A percentile compares a stretch with the other conserved stretches of the same genome.
Evolutionary conservation across 2,113 vertebrate species (phyloP).

Genomic region (Rhagologus leucostigma): DNA sequence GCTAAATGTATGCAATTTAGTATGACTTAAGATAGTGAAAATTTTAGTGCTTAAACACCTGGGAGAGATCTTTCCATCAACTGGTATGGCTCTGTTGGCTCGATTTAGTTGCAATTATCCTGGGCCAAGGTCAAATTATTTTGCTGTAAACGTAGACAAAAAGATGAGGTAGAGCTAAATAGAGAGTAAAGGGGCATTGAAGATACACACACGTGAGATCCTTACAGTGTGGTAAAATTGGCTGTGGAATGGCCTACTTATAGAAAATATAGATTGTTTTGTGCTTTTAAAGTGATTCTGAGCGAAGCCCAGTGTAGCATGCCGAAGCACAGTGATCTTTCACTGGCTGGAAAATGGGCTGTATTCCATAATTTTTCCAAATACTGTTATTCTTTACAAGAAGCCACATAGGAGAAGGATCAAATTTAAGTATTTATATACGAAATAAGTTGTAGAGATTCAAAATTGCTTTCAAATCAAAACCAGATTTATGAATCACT

Average conservation of each 20-base stretch:
- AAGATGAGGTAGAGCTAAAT: not conserved
- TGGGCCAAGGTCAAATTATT: not conserved
- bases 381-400: not conserved
- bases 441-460: not conserved
- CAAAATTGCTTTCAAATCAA: constrained; percentile 28
- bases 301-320: rapidly evolving
- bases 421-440: not conserved
- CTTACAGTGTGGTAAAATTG: not conserved
- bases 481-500: not conserved
- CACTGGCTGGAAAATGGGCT: not conserved
- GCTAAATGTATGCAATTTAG: not conserved
- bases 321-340: not conserved
- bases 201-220: rapidly evolving
- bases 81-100: not conserved
- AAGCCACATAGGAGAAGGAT: not conserved
- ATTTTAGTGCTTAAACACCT: not conserved
- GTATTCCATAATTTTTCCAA: not conserved
- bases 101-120: not conserved
- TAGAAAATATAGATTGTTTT: not conserved
- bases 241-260: not conserved
- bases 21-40: not conserved
- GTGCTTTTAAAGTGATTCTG: not conserved
- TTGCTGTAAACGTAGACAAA: not conserved
- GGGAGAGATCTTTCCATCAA: not conserved
- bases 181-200: not conserved